A percentile compares a stretch with the other conserved stretches of the same genome.
phyloP scores from a whole-genome alignment of 35 echinoderm and acorn worm species.

The Anneissia japonica region DNA sequence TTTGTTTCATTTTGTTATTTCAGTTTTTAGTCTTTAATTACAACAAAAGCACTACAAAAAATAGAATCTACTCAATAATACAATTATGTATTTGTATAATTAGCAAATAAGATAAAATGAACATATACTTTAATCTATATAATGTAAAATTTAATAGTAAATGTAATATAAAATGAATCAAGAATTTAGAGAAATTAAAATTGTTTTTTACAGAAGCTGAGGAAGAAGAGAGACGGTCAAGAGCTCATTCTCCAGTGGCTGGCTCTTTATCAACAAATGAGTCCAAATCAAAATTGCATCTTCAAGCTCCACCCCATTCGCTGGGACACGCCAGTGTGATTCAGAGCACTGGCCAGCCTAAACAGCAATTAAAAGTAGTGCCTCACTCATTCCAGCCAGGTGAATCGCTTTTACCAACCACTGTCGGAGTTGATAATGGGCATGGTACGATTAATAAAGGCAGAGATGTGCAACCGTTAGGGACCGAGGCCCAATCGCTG shows the following conservation, averaged over 20 bases:
- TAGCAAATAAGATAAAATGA: no score
- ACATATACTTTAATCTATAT: no score
- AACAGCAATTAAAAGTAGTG: background rate
- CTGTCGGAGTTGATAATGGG: background rate
- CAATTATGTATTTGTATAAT: no score
- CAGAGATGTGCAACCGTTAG: background rate
- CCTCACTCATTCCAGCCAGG: background rate
- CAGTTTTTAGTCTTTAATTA: no score
- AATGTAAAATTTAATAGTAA: no score
- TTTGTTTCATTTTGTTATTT: no score
- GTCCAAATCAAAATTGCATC: background rate
- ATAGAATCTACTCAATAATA: no score
- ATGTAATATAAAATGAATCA: no score
- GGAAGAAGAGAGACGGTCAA: slow-evolving; percentile 83
- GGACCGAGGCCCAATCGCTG: background rate
- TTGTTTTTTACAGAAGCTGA: slow-evolving; percentile 54
- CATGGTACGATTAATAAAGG: background rate
- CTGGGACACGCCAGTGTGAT: background rate
- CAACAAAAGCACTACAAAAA: no score
- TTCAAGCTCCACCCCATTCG: background rate
- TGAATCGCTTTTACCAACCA: background rate
- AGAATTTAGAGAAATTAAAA: background rate
- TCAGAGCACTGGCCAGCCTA: background rate
- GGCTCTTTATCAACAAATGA: background rate
- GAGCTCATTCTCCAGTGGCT: slow-evolving; percentile 30